Conservation (phyloP, 37 sponge, comb jelly and placozoan species). For the Haliclona indistincta region DNA sequence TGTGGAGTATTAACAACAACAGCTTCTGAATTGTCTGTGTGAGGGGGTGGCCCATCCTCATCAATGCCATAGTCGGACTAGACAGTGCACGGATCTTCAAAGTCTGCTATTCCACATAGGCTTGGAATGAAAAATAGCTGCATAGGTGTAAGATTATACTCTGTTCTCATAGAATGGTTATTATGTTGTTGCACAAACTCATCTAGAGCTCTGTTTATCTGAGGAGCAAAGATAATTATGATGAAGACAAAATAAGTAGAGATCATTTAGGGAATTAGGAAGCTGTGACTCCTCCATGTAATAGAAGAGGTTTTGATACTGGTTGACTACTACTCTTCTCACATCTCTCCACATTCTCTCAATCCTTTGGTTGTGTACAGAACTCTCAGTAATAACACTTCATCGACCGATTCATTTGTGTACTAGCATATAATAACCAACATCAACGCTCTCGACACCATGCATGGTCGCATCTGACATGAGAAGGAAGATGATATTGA, state of each 20-base stretch:
- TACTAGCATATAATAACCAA: slow-evolving; percentile 41
- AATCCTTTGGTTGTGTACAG: slow-evolving; percentile 25
- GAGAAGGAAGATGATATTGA: slow-evolving; percentile 20
- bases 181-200: slow-evolving; percentile 13
- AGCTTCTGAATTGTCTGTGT: no score
- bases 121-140: slow-evolving; percentile 38
- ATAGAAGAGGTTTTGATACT: slow-evolving; percentile 20
- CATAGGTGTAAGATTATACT: slow-evolving; percentile 18
- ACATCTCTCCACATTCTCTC: slow-evolving; percentile 43
- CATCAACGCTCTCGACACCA: slow-evolving; percentile 39
- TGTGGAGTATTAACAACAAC: no score
- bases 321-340: slow-evolving; percentile 20
- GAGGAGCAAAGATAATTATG: slow-evolving; percentile 23
- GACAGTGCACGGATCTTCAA: no score
- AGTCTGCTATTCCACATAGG: no score
- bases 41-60: no score
- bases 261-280: slow-evolving; percentile 23
- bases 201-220: slow-evolving; percentile 17
- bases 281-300: slow-evolving; percentile 9
- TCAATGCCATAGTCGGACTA: no score
- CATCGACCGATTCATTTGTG: slow-evolving; percentile 12
- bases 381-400: slow-evolving; percentile 38
- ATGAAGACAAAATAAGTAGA: slow-evolving; percentile 24
- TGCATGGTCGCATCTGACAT: slow-evolving; percentile 19
- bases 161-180: slow-evolving; percentile 35